Conservation (phyloP, 2,888 invertebrate genomes). For the Drosophila prostipennis region DNA sequence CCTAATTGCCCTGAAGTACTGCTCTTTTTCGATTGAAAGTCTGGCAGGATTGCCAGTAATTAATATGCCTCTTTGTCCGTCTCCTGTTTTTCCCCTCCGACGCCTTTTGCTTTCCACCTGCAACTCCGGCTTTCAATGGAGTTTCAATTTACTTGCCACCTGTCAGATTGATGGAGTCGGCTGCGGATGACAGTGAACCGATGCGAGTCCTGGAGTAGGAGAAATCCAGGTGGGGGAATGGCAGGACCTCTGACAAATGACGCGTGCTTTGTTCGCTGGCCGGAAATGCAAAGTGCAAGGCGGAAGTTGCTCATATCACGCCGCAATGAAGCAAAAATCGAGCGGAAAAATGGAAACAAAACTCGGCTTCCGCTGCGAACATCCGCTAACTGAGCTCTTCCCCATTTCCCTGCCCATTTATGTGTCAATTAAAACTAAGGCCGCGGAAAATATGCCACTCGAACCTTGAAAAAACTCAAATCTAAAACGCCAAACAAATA, state of each 20-base stretch:
- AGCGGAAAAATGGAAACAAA: slow-evolving; percentile 25
- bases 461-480: slow-evolving; percentile 10
- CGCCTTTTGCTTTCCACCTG: background rate
- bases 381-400: background rate
- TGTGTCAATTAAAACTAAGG: slow-evolving; percentile 48
- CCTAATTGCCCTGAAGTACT: background rate
- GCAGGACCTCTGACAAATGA: slow-evolving; percentile 32
- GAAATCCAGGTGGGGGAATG: background rate
- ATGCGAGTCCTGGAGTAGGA: slow-evolving; percentile 3
- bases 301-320: slow-evolving; percentile 72
- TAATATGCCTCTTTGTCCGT: slow-evolving; percentile 19
- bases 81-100: background rate
- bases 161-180: slow-evolving; percentile 35
- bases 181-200: slow-evolving; percentile 25
- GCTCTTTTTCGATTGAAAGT: background rate
- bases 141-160: slow-evolving; percentile 36
- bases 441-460: slow-evolving; percentile 15
- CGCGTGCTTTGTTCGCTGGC: slow-evolving; percentile 44
- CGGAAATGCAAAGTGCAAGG: slow-evolving; percentile 74
- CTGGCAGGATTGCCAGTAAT: slow-evolving; percentile 16
- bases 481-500: slow-evolving; percentile 41
- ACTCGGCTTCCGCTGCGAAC: slow-evolving; percentile 17
- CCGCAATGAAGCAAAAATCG: slow-evolving; percentile 19
- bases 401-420: slow-evolving; percentile 5
- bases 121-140: slow-evolving; percentile 17